Base-by-base conservation (phyloP, 1,140 invertebrate genomes). In the Papilio polytes region DNA sequence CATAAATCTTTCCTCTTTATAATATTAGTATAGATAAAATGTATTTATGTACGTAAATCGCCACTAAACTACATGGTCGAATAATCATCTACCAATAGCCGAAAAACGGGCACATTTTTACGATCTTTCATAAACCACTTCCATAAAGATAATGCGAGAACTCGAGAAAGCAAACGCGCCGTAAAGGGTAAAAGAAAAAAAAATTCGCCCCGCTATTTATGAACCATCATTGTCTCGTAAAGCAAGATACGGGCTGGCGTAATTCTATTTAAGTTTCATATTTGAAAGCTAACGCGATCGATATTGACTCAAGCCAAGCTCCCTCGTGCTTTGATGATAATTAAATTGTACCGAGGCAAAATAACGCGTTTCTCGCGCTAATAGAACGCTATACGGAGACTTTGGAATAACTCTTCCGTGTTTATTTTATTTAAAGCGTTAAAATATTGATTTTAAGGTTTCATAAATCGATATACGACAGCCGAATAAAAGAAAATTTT, bases 191-290 rank as follows among this genome's bases (percentile, higher is more conserved):
- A 59, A 59, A 56, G 56, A 78, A 74, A 63, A 56, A n/a, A 78
- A 78, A 74, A 44, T 66, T 78, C 76, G 76, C 53, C 15, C 46
- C 76, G 36, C 59, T 78, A n/a, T 78, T 78, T 78, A 78, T 78
- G 53, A 44, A 78, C 76, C 76, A 74, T 59, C 76, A 59, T 78
- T 78, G 76, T 78, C 76, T 78, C 76, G 56, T 78, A 78, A 78
- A 78, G 56, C 76, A 78, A 78, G 76, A 78, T 78, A 78, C 76
- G 53, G 76, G 53, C 53, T 59, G 56, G 46, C 53, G 56, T 78
- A 78, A 78, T 78, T 78, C 76, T 78, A 78, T 78, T 78, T 78
- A 41, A 41, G 36, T 41, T 41, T 8, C 36, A 41, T 41, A 41
- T 41, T 41, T 41, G 36, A 41, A 41, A 41, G 36, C 36, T 41